Evolutionary conservation across 2,113 vertebrate species (phyloP), one percentile per base, ranked within the genome.

Genomic region (Rhinoptilus africanus): DNA sequence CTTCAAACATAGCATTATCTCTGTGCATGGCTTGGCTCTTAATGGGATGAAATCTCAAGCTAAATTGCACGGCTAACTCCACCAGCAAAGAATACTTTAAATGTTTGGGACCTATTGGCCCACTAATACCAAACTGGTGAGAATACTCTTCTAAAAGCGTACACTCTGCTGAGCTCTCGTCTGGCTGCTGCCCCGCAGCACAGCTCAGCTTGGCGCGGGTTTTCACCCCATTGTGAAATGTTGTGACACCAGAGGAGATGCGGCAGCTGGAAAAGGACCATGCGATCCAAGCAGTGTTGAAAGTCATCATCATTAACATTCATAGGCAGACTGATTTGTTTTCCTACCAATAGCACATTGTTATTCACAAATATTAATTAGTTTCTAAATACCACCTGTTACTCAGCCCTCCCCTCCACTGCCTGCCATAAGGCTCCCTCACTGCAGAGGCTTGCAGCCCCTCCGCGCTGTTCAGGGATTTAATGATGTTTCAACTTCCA

Each of bases 1-100:
- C 94, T 96, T 96, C 96, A 97, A 97, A 96, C 95, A 82, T 4
- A 94, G 95, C 86, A 80, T 95, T 91, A 91, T 95, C 88, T 93
- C 83, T 79, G 86, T 88, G 96, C 90, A 91, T 21, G 86, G 86
- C 51, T 88, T 86, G 84, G 92, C 85, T 93, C 91, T 66, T 92
- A 95, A 94, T 48, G 71, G 89, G 91, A 97, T 94, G 89, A 96
- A 95, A 91, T 93, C 89, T 73, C 87, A 74, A 80, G 79, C 62
- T 80, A 94, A 96, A 95, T 87, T 47, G 47, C 73, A 85, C 23
- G 50, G 86, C 76, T 92, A 91, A 77, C 57, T 89, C 74, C 56
- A 83, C 35, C 62, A 83, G 69, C 39, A 80, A 88, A 92, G 62
- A 86, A 71, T 34, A 74, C 34, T 88, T 92, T 19, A 92, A 79